Base-by-base conservation (phyloP, 1,140 invertebrate genomes). In the Eriosoma lanigerum region DNA sequence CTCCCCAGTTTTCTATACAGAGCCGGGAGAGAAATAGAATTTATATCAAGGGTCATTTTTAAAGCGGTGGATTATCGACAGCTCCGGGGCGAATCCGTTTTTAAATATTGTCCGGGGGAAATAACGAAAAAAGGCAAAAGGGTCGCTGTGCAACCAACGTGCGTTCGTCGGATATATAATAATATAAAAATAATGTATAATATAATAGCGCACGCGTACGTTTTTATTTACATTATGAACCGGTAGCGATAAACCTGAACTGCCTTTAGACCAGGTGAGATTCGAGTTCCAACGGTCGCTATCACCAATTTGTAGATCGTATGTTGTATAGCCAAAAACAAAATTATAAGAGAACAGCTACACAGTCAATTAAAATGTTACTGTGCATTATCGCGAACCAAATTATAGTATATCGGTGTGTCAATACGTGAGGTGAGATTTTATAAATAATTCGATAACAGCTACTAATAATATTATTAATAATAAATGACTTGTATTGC, bases 51-150 rank as follows among this genome's bases (percentile, higher is more conserved):
- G 75, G 75, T 78, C 75, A 78, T 78, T 78, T 78, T 78, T 60
- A 62, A 78, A 78, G 75, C 75, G 75, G 75, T 62, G 75, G 75
- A 78, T 78, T 78, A 78, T 60, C 56, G 75, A 78, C 75, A 52
- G 75, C 75, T 78, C 44, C 75, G 38, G 75, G 75, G 75, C 75
- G 75, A 78, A 78, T 78, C 56, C 75, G 75, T 78, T 78, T 78
- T 78, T 78, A 78, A 78, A 78, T 78, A 78, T 78, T 26, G 75
- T 75, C 3, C 56, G 54, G 56, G 38, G 32, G 75, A 60, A 52
- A 78, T 10, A 60, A 29, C 32, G 56, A 62, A 78, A 46, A 46
- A 60, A 38, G 17, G 29, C 10, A 60, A 76, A 46, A 44, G 19
- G 32, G 52, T 76, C n/a, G n/a, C 58, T 29, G 72, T 76, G 73